Evolutionary conservation across 2,113 vertebrate genomes (phyloP).

Genomic region (Rutilus rutilus): DNA sequence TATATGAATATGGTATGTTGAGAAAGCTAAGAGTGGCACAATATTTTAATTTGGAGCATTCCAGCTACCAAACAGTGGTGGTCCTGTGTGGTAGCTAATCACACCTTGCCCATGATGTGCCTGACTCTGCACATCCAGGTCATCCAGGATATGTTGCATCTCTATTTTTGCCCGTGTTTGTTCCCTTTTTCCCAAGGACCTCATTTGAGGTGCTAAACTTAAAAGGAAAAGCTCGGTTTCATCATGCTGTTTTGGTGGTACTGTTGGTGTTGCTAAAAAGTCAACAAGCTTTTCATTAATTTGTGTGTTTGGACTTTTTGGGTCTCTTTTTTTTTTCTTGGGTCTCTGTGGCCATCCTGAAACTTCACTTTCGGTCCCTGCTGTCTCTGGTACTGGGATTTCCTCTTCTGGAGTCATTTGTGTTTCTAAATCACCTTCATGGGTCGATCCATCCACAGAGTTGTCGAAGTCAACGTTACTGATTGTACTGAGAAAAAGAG

Average conservation of each 20-base stretch:
- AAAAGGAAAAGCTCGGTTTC: not conserved
- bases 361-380: not conserved
- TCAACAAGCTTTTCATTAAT: not conserved
- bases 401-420: not conserved
- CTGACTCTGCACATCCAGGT: not conserved
- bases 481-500: no score
- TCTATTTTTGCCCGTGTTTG: not conserved
- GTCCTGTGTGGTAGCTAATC: not conserved
- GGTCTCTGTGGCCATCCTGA: not conserved
- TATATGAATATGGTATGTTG: no score
- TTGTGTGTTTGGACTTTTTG: not conserved
- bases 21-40: no score
- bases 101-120: not conserved
- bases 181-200: not conserved
- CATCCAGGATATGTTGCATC: not conserved
- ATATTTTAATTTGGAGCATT: no score
- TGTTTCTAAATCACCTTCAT: no score
- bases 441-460: no score
- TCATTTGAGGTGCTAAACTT: slow-evolving; percentile 16
- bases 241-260: not conserved
- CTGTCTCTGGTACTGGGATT: not conserved
- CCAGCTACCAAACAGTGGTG: no score
- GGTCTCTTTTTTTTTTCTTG: not conserved
- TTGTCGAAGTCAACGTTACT: no score
- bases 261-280: not conserved